Base-by-base conservation (phyloP, 2,797 vertebrate genomes). In the Yasuhikotakia modesta region DNA sequence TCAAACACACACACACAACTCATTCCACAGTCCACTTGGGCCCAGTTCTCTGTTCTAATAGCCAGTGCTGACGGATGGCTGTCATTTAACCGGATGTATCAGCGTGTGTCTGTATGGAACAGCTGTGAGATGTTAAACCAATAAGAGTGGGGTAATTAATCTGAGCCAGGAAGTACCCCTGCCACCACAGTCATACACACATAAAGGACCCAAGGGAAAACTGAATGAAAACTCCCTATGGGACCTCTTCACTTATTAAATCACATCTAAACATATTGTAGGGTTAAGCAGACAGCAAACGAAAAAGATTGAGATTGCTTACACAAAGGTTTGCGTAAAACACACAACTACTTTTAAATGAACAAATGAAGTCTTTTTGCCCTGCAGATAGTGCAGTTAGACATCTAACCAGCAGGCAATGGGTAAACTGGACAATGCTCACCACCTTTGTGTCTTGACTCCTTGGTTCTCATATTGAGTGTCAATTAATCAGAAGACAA, bases 61-160 rank as follows among this genome's bases (percentile, higher is more conserved):
- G 86, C 89, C 87, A 84, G 92, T 86, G 80, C 87, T 96, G 95
- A 96, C 91, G 94, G 94, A 96, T 96, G 94, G 93, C 90, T 89
- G 1, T 94, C 93, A 93, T 96, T 96, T 96, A 95, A 93, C 90
- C 91, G 92, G 92, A 94, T 93, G 93, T 92, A 94, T 94, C 94
- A 93, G 92, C 88, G 90, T 91, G 94, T 91, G 91, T 91, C 91
- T 91, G 93, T 90, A 81, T 93, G 92, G 91, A 91, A 92, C 93
- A 95, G 94, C 93, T 95, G 94, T 95, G 93, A 93, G 91, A 90
- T 87, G 91, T 93, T 94, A 94, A 94, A 94, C 93, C 93, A 95
- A 94, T 95, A 94, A 94, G 91, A 94, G 93, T 91, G 89, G 91
- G 92, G 92, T 94, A 95, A 95, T 96, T 95, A 95, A 95, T 95